Base-by-base conservation (phyloP, 2,797 vertebrate species). In the Gallinago nigripennis region DNA sequence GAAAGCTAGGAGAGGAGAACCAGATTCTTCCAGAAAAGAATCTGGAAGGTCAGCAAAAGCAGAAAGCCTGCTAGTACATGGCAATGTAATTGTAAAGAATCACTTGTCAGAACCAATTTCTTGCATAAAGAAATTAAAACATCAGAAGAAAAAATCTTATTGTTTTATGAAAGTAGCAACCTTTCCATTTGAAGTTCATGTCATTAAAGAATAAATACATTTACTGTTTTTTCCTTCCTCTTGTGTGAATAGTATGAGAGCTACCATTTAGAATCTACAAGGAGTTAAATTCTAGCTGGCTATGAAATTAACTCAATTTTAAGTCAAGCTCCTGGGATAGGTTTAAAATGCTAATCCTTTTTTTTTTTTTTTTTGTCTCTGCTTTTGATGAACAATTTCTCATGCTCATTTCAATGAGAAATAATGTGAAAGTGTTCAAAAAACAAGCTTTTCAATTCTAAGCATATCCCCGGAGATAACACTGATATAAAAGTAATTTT, bases 341-440 rank as follows among this genome's bases (percentile, higher is more conserved):
- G 69, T 95, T 97, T 96, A 94, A 97, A 95, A 97, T 92, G 94
- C 48, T 93, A 96, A 93, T 96, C 63, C 70, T 63, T 88, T 76
- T 58, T 41, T 53, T 41, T 69, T 50, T 56, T 43, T 33, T 56
- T 31, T 41, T 4, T 3, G 69, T 53, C 51, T 72, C n/a, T 83
- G 33, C 87, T 88, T 97, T 94, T 96, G 91, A 96, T 97, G 89
- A 97, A 92, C 90, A 91, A 95, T 97, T 97, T 96, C 88, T 97
- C 79, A 90, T 96, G 94, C 95, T 97, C 94, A 91, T 97, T 97
- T 95, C 96, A 97, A 95, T 96, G 82, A 96, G 91, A 80, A 96
- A 88, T 94, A 96, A 96, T 94, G 93, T 96, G 95, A 95, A 57
- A 64, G 46, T 94, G 85, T 96, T 96, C 88, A 96, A 88, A 95